These are phyloP conservation scores for Zaprionus kolodkinae DNA, from an alignment of 1,140 invertebrate genomes.

Conservation along the genomic window DNA sequence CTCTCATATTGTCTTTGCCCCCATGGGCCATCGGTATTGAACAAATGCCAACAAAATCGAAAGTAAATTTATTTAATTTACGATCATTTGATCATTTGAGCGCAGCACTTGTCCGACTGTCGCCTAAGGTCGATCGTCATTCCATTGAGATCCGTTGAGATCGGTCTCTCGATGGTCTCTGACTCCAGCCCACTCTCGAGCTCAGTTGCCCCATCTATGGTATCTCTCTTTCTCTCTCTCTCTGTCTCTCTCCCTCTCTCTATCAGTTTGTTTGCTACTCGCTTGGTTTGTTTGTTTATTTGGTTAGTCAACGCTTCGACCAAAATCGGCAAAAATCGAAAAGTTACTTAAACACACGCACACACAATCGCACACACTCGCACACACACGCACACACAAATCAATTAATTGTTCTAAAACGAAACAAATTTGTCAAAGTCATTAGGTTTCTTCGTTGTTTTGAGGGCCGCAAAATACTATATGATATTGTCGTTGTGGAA, in stretches of 20 bases:
- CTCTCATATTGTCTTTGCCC: constrained; percentile 10
- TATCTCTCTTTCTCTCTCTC: neutral
- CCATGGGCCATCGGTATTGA: constrained; percentile 1
- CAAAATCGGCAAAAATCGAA: constrained; percentile 25
- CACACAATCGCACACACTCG: constrained; percentile 9
- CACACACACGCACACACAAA: constrained; percentile 35
- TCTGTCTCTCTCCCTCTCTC: neutral
- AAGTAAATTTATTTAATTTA: constrained; percentile 76
- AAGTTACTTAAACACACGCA: constrained; percentile 12
- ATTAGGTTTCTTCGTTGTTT: constrained; percentile 11
- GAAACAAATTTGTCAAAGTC: constrained; percentile 33
- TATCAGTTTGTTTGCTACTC: neutral
- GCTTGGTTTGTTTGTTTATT: constrained; percentile 2
- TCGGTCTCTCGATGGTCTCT: constrained; percentile 6
- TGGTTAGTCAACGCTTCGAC: neutral
- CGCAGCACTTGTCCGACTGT: constrained; percentile 40
- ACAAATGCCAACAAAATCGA: constrained; percentile 59
- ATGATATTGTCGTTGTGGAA: constrained; percentile 2
- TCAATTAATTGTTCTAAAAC: constrained; percentile 73
- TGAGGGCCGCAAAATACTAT: neutral
- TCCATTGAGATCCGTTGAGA: neutral
- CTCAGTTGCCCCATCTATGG: neutral
- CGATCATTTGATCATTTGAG: constrained; percentile 46
- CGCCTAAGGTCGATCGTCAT: constrained; percentile 51
- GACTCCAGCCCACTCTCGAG: constrained; percentile 11